Conservation (phyloP, 1,140 invertebrate genomes). For the Drosophila varians region DNA sequence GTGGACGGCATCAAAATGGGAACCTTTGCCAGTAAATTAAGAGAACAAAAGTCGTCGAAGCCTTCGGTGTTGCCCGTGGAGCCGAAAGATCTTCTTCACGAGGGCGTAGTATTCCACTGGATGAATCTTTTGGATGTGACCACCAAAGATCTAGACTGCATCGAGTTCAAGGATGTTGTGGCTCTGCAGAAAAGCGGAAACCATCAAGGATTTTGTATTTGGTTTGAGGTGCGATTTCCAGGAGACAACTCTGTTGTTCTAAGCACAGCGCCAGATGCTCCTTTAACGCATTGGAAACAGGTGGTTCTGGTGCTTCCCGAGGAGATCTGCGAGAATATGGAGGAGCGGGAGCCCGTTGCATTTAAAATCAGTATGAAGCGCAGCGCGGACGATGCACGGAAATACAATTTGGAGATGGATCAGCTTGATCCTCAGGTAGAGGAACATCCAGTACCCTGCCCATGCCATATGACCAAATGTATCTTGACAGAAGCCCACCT, state of each 20-base stretch:
- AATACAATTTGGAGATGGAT: slow-evolving; percentile 87
- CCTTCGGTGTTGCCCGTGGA: slow-evolving; percentile 85
- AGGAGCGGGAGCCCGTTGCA: slow-evolving; percentile 87
- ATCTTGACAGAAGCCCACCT: slow-evolving; percentile 86
- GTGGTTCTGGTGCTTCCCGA: slow-evolving; percentile 92
- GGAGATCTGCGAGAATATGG: slow-evolving; percentile 84
- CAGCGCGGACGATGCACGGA: slow-evolving; percentile 83
- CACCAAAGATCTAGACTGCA: slow-evolving; percentile 84
- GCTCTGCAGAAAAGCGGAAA: slow-evolving; percentile 85
- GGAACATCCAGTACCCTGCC: slow-evolving; percentile 91
- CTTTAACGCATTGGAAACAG: slow-evolving; percentile 98
- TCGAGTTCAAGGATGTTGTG: slow-evolving; percentile 83
- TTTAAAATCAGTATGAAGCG: slow-evolving; percentile 87
- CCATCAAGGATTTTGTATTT: slow-evolving; percentile 90
- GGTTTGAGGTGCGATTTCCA: slow-evolving; percentile 87
- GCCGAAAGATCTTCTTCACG: slow-evolving; percentile 84
- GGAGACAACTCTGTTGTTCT: slow-evolving; percentile 85
- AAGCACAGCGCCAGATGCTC: slow-evolving; percentile 89
- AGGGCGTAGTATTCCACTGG: slow-evolving; percentile 85
- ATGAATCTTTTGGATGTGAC: slow-evolving; percentile 86
- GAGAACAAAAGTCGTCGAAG: slow-evolving; percentile 84
- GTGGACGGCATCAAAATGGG: slow-evolving; percentile 86
- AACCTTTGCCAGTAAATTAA: slow-evolving; percentile 84
- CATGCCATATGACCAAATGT: slow-evolving; percentile 91
- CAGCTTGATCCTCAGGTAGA: slow-evolving; percentile 88